Conservation (phyloP, 2,888 invertebrate species). For the Acronicta aceris region DNA sequence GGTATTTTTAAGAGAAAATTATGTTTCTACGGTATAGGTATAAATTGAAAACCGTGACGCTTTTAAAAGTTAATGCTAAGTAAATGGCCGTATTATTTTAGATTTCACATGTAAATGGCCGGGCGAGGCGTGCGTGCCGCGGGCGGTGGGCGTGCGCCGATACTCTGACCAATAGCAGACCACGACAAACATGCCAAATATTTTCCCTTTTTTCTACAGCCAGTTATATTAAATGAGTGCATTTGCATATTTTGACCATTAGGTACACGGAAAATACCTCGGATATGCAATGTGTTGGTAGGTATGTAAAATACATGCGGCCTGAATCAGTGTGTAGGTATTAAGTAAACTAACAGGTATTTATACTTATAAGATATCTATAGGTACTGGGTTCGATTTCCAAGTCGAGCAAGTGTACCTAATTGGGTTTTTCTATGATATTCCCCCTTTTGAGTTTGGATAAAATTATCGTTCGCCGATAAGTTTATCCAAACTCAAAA, state of each 20-base stretch:
- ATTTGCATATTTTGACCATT: conserved; percentile 82
- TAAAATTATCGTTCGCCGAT: no score
- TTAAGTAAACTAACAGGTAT: not conserved
- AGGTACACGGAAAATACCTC: conserved; percentile 61
- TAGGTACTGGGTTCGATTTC: no score
- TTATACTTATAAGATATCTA: not conserved
- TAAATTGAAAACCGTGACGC: conserved; percentile 42
- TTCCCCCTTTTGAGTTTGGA: no score
- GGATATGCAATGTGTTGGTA: conserved; percentile 39
- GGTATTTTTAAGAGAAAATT: no score
- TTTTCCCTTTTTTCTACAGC: conserved; percentile 72
- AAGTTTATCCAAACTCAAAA: no score
- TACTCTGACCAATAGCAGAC: conserved; percentile 72
- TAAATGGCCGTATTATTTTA: conserved; percentile 69
- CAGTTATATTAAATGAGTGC: conserved; percentile 73
- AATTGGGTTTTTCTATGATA: no score
- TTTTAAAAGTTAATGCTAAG: conserved; percentile 45
- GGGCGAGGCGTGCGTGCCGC: conserved; percentile 73
- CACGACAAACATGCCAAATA: conserved; percentile 67
- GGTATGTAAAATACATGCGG: conserved; percentile 11
- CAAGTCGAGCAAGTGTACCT: no score
- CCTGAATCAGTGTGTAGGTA: not conserved
- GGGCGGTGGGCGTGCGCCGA: conserved; percentile 81
- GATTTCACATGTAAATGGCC: conserved; percentile 77
- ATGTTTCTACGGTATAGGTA: not conserved